These are phyloP conservation scores for Aphis craccivora DNA, from an alignment of 1,140 invertebrate genomes.

Conservation along the genomic window DNA sequence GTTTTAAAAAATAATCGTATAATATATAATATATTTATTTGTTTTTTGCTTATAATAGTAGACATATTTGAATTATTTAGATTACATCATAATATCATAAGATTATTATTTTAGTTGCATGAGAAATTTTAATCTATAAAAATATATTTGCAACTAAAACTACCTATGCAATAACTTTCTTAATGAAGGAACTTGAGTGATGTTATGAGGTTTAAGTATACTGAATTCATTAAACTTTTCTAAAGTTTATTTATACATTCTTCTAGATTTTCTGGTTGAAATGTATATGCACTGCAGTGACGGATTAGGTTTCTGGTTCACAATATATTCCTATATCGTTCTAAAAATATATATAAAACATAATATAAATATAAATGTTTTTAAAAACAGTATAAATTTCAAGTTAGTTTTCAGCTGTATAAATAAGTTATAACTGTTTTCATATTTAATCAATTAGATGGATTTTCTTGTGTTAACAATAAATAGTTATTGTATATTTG, in stretches of 20 bases:
- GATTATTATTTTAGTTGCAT: not conserved
- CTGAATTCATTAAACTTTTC: conserved; percentile 11
- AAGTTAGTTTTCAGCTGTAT: not conserved
- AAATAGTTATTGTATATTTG: not conserved
- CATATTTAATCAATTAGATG: not conserved
- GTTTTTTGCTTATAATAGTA: not conserved
- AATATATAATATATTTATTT: not conserved
- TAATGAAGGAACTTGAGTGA: not conserved
- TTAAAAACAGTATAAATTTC: not conserved
- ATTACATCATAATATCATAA: not conserved
- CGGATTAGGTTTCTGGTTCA: not conserved
- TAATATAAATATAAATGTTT: conserved; percentile 21
- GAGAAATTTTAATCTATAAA: not conserved
- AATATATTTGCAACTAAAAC: not conserved
- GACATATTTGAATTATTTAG: not conserved
- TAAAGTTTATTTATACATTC: not conserved
- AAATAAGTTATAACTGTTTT: not conserved
- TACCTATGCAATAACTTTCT: not conserved
- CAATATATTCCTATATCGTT: not conserved
- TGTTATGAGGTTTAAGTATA: not conserved
- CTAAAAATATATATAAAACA: not conserved
- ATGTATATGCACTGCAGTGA: not conserved
- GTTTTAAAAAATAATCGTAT: not conserved
- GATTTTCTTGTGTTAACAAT: not conserved
- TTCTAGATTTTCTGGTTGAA: not conserved